Base-by-base conservation (phyloP, 1,140 invertebrate genomes). In the Brachionus calyciflorus region DNA sequence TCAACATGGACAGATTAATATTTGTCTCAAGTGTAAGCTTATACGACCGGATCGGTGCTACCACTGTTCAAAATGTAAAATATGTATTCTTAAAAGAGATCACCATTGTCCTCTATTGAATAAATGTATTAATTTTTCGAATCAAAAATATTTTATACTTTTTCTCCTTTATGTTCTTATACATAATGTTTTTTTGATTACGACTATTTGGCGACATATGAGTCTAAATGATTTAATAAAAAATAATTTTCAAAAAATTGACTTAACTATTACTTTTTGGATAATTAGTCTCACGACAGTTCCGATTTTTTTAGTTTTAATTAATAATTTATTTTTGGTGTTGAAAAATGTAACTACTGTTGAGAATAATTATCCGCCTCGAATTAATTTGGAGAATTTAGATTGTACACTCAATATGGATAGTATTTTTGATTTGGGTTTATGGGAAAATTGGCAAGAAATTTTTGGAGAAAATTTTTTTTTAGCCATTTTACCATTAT, bases 51-150 rank as follows among this genome's bases (percentile, higher is more conserved):
- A 60, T 21, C 30, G 55, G 37, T 60, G 55, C 30, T 60, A 60
- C 17, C 55, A 60, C 10, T 60, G 55, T 40, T 60, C 55, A 60
- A 60, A 60, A 37, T 60, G 55, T 33, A 33, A 26, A 26, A 30
- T 60, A n/a, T 60, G 55, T 19, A 60, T 60, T 17, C 30, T 60
- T 7, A 40, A 40, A 37, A 14, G 55, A 33, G 55, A 60, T 7
- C 55, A 60, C 30, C 55, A 60, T 17, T 60, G 55, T 37, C 55
- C 55, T 33, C 55, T 60, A 37, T 37, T 60, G n/a, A 37, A 60
- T 30, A 60, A 60, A 21, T 60, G 55, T 17, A 21, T 60, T 17
- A n/a, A 30, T 1, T 60, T 33, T 37, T 60, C 55, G 4, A 60
- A 60, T n/a, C 28, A 60, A 60, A 60, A 60, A 60, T 60, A 60